Evolutionary conservation across 2,797 vertebrate genomes (phyloP).

Genomic region (Fringilla coelebs): DNA sequence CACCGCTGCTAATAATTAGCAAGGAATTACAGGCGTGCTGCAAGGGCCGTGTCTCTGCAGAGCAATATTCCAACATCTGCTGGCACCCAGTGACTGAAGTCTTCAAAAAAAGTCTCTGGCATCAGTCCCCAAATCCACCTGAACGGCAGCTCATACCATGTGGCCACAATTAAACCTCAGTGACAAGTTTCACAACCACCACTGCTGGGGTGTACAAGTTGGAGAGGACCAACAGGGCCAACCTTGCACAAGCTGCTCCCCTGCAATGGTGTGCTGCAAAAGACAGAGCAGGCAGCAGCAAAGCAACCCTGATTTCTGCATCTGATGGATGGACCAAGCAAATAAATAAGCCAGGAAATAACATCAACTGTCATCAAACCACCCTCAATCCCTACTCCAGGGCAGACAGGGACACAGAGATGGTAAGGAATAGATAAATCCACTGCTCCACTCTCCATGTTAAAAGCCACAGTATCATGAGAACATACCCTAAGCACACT

Average conservation of each 20-base stretch:
- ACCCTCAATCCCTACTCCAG: background rate
- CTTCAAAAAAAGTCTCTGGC: background rate
- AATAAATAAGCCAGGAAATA: background rate
- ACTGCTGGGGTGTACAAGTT: accelerated
- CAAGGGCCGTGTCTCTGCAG: background rate
- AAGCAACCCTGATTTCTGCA: background rate
- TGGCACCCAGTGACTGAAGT: background rate
- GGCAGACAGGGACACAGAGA: background rate
- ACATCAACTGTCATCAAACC: background rate
- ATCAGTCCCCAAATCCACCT: background rate
- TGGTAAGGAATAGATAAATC: accelerated
- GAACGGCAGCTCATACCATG: accelerated
- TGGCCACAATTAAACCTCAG: background rate
- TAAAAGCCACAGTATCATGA: background rate
- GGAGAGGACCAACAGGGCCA: background rate
- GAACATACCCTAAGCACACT: background rate
- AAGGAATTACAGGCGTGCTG: background rate
- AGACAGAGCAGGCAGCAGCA: background rate
- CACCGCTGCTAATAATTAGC: background rate
- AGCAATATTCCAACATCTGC: background rate
- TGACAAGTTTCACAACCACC: background rate
- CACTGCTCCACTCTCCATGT: accelerated
- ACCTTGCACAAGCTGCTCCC: background rate
- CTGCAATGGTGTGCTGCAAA: background rate
- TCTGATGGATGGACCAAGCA: background rate